Percentiles rank a stretch among this genome's conserved stretches.
Conservation (phyloP, 2,888 invertebrate genomes). For the Trichogramma dendrolimi region DNA sequence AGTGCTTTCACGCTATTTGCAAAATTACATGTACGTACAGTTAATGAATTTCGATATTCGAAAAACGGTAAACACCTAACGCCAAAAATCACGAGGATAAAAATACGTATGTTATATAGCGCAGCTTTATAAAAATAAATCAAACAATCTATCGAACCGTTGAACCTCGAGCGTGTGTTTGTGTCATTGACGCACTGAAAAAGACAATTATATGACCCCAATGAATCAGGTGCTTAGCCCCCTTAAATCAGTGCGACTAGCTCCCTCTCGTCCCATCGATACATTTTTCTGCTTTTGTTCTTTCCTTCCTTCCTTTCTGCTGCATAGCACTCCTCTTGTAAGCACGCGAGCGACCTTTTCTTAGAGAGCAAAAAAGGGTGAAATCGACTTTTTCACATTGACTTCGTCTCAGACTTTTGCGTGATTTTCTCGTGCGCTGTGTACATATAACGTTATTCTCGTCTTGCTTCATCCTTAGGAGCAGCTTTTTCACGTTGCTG, state of each 20-base stretch:
- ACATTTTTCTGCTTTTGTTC: conserved; percentile 21
- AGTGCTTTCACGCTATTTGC: too few relatives aligned
- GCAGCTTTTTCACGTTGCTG: too few relatives aligned
- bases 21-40: too few relatives aligned
- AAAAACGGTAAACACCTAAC: too few relatives aligned
- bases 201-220: conserved; percentile 44
- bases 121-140: conserved; percentile 12
- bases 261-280: conserved; percentile 3
- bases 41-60: too few relatives aligned
- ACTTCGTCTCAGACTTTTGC: neutral
- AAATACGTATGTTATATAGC: neutral
- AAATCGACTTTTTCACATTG: conserved; percentile 17
- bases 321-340: conserved; percentile 5
- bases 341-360: neutral
- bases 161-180: conserved; percentile 30
- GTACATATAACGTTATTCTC: too few relatives aligned
- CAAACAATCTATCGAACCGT: conserved; percentile 29
- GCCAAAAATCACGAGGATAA: neutral
- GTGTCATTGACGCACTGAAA: conserved; percentile 36
- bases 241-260: conserved; percentile 17
- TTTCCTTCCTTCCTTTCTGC: conserved; percentile 18
- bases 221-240: conserved; percentile 36
- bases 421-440: neutral
- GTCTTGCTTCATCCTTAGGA: too few relatives aligned
- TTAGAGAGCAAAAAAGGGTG: neutral